Evolutionary conservation across 1,140 invertebrate genomes (phyloP), one percentile per base, ranked within the genome.

Genomic region (Sesamia nonagrioides): DNA sequence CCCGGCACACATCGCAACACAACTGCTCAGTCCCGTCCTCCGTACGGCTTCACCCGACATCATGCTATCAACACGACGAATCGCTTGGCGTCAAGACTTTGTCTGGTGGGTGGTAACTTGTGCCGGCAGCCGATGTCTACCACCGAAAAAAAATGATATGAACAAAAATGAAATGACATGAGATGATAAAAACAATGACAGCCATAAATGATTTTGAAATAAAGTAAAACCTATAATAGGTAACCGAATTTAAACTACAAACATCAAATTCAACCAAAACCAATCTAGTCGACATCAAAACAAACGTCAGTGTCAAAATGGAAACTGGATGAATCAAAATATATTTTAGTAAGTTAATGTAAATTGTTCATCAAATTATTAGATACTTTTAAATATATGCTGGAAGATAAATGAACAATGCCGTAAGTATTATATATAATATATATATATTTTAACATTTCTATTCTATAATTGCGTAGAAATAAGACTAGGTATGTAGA

Each of bases 381-480:
- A 27, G 8, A 21, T 27, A 27, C 27, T 3, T 58, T 33, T 58
- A 3, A 58, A 6, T 68, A 15, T 27, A 27, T 33, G 5, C 6
- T 37, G 6, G 9, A 45, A 54, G 18, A n/a, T 35, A 45, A 48
- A 45, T 60, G n/a, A 13, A 40, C 13, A n/a, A 74, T 74, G 71
- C 54, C 21, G 71, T 74, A 48, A 74, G 71, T 74, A 45, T 4
- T 17, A 7, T 71, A 54, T n/a, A 0, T 40, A 9, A 35, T 15
- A 52, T 35, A n/a, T 27, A 5, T 11, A 27, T 9, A 8, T 37
- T 13, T 17, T 5, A 37, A 7, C 15, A 37, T 13, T 15, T 42
- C 21, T 15, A 45, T 8, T 50, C n/a, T 3, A 37, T 63, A 6
- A 4, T 63, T 0, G 13, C 0, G 5, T 13, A 13, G 15, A 5